These are phyloP conservation scores for Toxostoma redivivum DNA, from an alignment of 2,113 vertebrate species.

Conservation along the genomic window DNA sequence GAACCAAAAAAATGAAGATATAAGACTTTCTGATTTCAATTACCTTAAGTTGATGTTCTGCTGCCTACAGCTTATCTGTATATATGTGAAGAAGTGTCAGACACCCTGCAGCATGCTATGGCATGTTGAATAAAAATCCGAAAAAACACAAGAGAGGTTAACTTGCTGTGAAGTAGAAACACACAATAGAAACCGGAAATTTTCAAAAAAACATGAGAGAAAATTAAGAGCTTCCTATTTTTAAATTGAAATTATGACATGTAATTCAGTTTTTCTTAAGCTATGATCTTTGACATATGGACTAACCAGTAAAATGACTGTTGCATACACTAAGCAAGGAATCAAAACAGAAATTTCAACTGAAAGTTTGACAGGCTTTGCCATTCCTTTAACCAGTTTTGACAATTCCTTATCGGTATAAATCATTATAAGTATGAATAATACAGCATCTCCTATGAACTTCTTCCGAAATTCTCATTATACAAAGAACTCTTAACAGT, in stretches of 20 bases:
- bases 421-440: neutral
- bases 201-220: neutral
- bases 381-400: neutral
- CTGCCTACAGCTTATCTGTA: neutral
- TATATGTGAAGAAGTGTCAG: neutral
- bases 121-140: neutral
- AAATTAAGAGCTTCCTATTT: neutral
- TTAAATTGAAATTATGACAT: neutral
- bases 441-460: neutral
- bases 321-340: neutral
- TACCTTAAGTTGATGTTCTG: neutral
- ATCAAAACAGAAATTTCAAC: neutral
- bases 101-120: neutral
- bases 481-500: neutral
- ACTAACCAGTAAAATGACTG: neutral
- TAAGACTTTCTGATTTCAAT: constrained; percentile 11
- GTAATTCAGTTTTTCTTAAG: neutral
- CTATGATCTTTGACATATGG: neutral
- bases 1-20: neutral
- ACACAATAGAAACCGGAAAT: neutral
- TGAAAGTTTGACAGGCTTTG: neutral
- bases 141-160: neutral
- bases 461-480: neutral
- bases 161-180: neutral
- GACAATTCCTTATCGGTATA: neutral